Evolutionary conservation across 2,797 vertebrate species (phyloP).

Genomic region (Oryzias dopingdopingensis): DNA sequence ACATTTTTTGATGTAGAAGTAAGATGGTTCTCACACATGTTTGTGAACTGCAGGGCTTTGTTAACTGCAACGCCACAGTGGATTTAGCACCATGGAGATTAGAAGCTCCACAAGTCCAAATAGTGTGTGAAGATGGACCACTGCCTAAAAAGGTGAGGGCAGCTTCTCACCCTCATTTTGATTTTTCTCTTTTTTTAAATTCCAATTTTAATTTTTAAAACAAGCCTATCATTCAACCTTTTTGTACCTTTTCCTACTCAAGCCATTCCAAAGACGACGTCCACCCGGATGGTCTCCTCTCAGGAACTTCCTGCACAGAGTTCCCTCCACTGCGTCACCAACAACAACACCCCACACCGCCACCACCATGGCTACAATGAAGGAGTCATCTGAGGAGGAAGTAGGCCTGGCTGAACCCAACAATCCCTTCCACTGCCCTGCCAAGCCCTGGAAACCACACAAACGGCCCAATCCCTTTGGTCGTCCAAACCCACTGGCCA

Average conservation of each 20-base stretch:
- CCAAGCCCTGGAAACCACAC: slow-evolving; percentile 75
- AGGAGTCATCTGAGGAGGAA: slow-evolving; percentile 79
- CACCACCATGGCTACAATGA: neutral
- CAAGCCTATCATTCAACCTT: neutral
- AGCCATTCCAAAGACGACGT: slow-evolving; percentile 33
- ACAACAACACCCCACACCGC: rapidly evolving
- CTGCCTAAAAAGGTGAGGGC: slow-evolving; percentile 37
- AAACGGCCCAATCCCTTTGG: neutral
- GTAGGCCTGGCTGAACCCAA: too few species aligned
- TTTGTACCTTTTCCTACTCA: neutral
- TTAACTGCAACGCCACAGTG: slow-evolving; percentile 76
- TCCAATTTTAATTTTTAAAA: neutral
- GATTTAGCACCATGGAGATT: slow-evolving; percentile 78
- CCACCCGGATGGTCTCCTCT: slow-evolving; percentile 80
- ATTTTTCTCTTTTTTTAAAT: neutral
- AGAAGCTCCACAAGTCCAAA: slow-evolving; percentile 42
- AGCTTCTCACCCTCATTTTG: too few species aligned
- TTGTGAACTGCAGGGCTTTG: slow-evolving; percentile 58
- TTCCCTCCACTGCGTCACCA: rapidly evolving
- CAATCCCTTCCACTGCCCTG: neutral
- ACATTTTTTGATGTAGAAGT: neutral
- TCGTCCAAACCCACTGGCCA: neutral
- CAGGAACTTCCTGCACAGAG: slow-evolving; percentile 14
- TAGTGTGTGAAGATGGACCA: slow-evolving; percentile 55
- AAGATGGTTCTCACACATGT: slow-evolving; percentile 1